Percentiles rank a stretch among this genome's conserved stretches.
Conservation (phyloP, 2,113 vertebrate genomes). For the Glaucomys volans region DNA sequence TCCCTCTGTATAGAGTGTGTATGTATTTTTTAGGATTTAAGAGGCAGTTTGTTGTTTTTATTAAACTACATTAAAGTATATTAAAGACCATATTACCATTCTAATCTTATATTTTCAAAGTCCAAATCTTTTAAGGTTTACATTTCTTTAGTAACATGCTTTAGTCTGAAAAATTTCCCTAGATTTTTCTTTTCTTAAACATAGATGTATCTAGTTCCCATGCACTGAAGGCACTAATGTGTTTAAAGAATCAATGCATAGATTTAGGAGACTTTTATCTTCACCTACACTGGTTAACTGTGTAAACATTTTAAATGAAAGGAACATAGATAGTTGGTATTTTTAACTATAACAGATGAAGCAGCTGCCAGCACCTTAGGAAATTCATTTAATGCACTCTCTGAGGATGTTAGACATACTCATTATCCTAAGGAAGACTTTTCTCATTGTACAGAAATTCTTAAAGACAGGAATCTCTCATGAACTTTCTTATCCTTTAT, state of each 20-base stretch:
- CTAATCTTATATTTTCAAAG: neutral
- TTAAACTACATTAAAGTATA: neutral
- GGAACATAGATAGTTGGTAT: neutral
- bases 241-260: constrained; percentile 13
- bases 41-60: neutral
- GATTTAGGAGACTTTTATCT: neutral
- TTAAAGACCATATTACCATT: neutral
- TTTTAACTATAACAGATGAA: constrained; percentile 41
- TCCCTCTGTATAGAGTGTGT: too few species aligned
- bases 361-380: neutral
- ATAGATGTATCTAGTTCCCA: neutral
- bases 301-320: constrained; percentile 52
- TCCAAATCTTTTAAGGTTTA: neutral
- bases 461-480: constrained; percentile 50
- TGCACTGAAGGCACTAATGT: neutral
- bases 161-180: neutral
- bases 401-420: neutral
- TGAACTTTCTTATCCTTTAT: neutral
- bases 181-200: constrained; percentile 16
- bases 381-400: constrained; percentile 53
- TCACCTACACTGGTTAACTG: constrained; percentile 36
- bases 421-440: neutral
- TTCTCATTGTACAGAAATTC: neutral
- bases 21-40: neutral
- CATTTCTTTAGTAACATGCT: neutral